Base-by-base conservation (phyloP, 2,113 vertebrate genomes). In the Podocnemis expansa region DNA sequence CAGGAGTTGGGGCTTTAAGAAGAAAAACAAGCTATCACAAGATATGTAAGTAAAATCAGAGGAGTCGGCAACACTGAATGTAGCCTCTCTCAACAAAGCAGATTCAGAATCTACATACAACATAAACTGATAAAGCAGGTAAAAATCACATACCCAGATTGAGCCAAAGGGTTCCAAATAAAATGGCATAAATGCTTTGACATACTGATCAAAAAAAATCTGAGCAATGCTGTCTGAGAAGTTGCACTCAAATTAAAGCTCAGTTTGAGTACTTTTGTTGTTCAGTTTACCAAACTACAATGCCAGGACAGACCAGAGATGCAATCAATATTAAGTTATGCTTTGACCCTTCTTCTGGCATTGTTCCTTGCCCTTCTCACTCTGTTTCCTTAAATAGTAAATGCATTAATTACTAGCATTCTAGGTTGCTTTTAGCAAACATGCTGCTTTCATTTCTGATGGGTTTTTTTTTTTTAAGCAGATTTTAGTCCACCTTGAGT, bases 351-450 rank as follows among this genome's bases (percentile, higher is more conserved):
- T 13, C 70, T 90, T 93, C 90, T 97, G 94, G 84, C 84, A 58
- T 11, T 73, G 73, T 88, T 94, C 88, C 93, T 84, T 84, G 41
- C 24, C 73, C 52, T 82, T 84, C 49, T 93, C 78, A 41, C 13
- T 96, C 89, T 51, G 49, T 94, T 91, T 94, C 89, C 86, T 93
- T 96, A 91, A 95, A 93, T 89, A 93, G 94, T 84, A 58, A 79
- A 19, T 51, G 85, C 0, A 0, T 84, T 95, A 95, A 94, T 96
- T 96, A 54, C 41, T 80, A 80, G 51, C n/a, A 84, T 84, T 3
- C 75, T 41, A 78, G n/a, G n/a, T 75, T 90, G 41, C 38, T 76
- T 89, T 96, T 94, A 96, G 67, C 0, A 5, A 93, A 80, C 58
- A 84, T 6, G 10, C 5, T 91, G 41, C 93, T 93, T 94, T 89